Evolutionary conservation across 2,113 vertebrate species (phyloP).

Genomic region (Lepus americanus): DNA sequence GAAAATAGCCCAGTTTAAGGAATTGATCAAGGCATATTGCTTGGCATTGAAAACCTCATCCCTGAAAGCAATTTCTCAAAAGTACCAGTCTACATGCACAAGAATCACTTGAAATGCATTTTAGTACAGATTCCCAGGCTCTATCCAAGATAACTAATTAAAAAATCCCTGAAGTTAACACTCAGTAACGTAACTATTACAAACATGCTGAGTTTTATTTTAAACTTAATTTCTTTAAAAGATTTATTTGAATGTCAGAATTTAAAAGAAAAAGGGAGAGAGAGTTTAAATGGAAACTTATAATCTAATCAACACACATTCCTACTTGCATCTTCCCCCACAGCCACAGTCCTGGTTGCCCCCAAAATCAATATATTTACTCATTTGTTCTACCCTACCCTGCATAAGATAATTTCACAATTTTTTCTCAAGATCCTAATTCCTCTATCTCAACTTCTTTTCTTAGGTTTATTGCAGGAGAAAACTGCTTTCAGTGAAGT

Average conservation of each 20-base stretch:
- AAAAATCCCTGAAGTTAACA: neutral
- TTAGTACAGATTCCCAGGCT: neutral
- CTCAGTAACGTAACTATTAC: conserved; percentile 22
- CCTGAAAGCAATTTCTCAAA: conserved; percentile 7
- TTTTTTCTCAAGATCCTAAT: neutral
- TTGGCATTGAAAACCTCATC: neutral
- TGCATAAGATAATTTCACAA: conserved; percentile 11
- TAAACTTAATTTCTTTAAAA: neutral
- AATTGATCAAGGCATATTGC: neutral
- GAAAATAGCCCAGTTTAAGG: conserved; percentile 11
- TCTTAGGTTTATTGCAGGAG: neutral
- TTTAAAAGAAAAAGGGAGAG: no score
- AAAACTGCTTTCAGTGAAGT: neutral
- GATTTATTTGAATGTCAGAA: no score
- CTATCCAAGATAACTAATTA: neutral
- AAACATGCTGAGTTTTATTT: conserved; percentile 32
- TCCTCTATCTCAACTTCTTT: neutral
- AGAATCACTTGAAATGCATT: conserved; percentile 2
- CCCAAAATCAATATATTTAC: neutral
- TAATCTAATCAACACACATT: conserved; percentile 22
- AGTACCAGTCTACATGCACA: neutral
- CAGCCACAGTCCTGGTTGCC: neutral
- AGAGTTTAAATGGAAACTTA: conserved; percentile 4
- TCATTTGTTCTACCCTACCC: neutral
- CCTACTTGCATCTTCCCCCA: neutral